Evolutionary conservation across 2,797 vertebrate genomes (phyloP).

Genomic region (Poeciliopsis gracilis): DNA sequence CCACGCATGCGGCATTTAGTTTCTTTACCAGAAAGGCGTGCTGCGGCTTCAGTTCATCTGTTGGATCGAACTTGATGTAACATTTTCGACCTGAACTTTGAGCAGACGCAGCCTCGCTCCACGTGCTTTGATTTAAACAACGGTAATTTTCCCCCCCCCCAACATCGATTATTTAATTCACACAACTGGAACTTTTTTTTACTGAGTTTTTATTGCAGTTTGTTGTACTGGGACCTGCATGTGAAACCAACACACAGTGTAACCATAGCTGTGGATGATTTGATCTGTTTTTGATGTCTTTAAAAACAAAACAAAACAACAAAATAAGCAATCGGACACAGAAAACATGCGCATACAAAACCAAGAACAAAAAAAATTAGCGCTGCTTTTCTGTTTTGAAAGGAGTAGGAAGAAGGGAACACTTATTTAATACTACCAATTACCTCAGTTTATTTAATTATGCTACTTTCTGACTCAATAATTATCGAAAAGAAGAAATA

Average conservation of each 20-base stretch:
- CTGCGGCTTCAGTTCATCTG: not conserved
- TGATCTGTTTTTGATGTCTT: no score
- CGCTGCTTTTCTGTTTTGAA: no score
- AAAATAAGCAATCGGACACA: no score
- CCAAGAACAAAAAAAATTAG: no score
- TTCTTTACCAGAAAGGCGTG: not conserved
- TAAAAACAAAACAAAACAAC: no score
- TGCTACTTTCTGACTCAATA: no score
- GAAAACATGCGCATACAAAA: no score
- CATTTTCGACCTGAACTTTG: conserved; percentile 16
- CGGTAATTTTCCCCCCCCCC: not conserved
- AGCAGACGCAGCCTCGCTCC: not conserved
- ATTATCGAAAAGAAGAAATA: no score
- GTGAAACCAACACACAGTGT: not conserved
- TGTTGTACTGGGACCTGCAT: not conserved
- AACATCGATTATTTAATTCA: not conserved
- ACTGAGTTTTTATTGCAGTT: not conserved
- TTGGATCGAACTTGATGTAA: not conserved
- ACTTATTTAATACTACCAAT: no score
- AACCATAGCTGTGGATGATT: not conserved
- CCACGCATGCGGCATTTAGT: conserved; percentile 2
- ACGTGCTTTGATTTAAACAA: conserved; percentile 22
- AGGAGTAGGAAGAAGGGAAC: no score
- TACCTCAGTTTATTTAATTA: no score
- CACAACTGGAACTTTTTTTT: not conserved